Evolutionary conservation across 2,113 vertebrate species (phyloP).

Genomic region (Plotosus lineatus): DNA sequence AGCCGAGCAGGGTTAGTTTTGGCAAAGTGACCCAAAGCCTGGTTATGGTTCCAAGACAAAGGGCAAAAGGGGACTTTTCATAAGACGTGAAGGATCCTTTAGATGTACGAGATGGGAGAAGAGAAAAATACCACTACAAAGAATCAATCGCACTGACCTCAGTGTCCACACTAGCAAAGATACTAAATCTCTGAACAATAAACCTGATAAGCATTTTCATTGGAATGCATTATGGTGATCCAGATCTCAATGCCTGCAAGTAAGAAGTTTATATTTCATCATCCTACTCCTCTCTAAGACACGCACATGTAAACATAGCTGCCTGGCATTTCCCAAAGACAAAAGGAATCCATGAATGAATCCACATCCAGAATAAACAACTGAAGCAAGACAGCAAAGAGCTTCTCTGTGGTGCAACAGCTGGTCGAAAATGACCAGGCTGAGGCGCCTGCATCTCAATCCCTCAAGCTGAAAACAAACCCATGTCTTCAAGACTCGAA

Average conservation of each 20-base stretch:
- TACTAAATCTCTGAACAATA: neutral
- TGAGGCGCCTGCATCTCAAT: constrained; percentile 55
- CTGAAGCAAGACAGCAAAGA: neutral
- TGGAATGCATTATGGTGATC: too few species aligned
- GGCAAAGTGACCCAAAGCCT: neutral
- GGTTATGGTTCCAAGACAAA: neutral
- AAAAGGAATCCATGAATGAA: constrained; percentile 40
- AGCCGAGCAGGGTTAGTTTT: neutral
- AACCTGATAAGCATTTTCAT: neutral
- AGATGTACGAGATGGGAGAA: constrained; percentile 60
- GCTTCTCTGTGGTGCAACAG: constrained; percentile 59
- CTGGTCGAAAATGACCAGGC: constrained; percentile 54
- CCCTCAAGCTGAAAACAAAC: constrained; percentile 39
- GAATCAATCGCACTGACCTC: too few species aligned
- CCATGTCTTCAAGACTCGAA: constrained; percentile 58
- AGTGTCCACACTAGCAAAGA: neutral
- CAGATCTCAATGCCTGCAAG: neutral
- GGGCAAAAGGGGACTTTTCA: neutral
- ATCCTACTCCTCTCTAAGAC: neutral
- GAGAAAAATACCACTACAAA: too few species aligned
- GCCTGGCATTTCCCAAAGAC: constrained; percentile 27
- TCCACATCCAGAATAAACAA: neutral
- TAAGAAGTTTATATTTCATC: neutral
- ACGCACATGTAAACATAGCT: constrained; percentile 43
- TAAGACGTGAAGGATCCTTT: constrained; percentile 18